Evolutionary conservation across 1,140 invertebrate species (phyloP).

Genomic region (Drosophila novamexicana): DNA sequence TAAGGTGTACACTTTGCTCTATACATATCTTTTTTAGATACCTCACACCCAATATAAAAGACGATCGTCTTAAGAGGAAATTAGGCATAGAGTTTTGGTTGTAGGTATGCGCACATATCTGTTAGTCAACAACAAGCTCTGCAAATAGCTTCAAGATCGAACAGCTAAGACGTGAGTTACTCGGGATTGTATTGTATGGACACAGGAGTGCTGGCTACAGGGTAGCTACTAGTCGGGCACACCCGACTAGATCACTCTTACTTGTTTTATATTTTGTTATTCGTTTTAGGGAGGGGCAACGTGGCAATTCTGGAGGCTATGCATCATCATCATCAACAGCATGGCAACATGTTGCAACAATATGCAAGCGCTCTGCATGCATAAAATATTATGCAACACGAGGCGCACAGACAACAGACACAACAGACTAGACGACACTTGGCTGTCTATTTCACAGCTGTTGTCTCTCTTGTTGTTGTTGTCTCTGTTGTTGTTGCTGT

Average conservation of each 20-base stretch:
- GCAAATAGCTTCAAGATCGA: too few relatives aligned
- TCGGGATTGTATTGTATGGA: too few relatives aligned
- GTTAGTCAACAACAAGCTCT: too few relatives aligned
- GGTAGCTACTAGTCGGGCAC: neutral
- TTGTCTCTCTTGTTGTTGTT: constrained; percentile 30
- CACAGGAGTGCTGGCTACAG: neutral
- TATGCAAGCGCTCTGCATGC: constrained; percentile 75
- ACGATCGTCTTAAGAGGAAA: too few relatives aligned
- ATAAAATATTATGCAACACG: constrained; percentile 79
- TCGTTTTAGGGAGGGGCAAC: constrained; percentile 23
- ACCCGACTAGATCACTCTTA: neutral
- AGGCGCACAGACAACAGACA: constrained; percentile 13
- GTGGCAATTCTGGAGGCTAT: constrained; percentile 76
- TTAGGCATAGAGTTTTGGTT: too few relatives aligned
- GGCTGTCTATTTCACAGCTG: constrained; percentile 37
- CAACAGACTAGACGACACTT: constrained; percentile 60
- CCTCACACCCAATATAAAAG: too few relatives aligned
- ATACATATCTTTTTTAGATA: too few relatives aligned
- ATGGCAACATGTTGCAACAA: constrained; percentile 77
- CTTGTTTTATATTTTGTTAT: neutral
- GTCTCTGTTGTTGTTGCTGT: constrained; percentile 26
- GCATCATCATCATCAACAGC: constrained; percentile 77
- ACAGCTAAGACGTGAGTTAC: too few relatives aligned
- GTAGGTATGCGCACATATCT: too few relatives aligned
- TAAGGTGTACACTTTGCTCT: too few relatives aligned